These are phyloP conservation scores for Ostrea edulis DNA, from an alignment of 1,140 invertebrate species.

Conservation along the genomic window DNA sequence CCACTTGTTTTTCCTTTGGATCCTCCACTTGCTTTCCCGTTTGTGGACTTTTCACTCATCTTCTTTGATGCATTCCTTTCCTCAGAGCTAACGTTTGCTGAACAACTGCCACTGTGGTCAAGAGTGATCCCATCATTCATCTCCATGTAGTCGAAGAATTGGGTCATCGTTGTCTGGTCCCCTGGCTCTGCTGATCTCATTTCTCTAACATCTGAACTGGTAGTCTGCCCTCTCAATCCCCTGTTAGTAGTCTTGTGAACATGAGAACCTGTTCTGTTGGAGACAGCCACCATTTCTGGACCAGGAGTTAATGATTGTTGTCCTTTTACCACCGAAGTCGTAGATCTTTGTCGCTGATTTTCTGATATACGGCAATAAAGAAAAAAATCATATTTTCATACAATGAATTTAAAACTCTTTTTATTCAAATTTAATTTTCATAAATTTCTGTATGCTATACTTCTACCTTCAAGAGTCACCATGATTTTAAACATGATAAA, in stretches of 20 bases:
- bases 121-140: not conserved
- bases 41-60: not conserved
- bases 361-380: not conserved
- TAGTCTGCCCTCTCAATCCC: not conserved
- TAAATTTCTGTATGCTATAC: no score
- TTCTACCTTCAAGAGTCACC: no score
- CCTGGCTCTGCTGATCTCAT: not conserved
- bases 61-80: not conserved
- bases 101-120: not conserved
- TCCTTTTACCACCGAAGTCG: not conserved
- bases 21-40: not conserved
- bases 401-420: no score
- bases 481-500: no score
- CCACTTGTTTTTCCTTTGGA: not conserved
- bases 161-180: conserved; percentile 63
- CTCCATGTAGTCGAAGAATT: conserved; percentile 56
- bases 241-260: not conserved
- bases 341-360: not conserved
- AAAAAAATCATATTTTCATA: no score
- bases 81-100: not conserved
- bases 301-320: not conserved
- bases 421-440: no score
- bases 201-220: not conserved
- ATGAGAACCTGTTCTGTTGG: not conserved
- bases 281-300: not conserved